These are phyloP conservation scores for Babylonia areolata DNA, from an alignment of 1,140 invertebrate species.

Conservation along the genomic window DNA sequence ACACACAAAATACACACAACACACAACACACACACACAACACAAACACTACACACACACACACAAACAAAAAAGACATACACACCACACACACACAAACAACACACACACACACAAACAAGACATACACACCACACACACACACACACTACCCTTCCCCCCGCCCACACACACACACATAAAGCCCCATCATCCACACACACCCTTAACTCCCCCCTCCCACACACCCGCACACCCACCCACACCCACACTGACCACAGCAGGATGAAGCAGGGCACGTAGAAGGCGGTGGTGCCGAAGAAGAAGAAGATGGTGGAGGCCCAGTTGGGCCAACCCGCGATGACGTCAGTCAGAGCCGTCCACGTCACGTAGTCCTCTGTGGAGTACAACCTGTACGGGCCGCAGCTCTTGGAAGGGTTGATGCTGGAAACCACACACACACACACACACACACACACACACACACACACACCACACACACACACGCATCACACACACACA, in stretches of 20 bases:
- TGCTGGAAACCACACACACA: conserved; percentile 68
- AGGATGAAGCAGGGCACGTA: conserved; percentile 68
- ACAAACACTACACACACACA: too few species aligned
- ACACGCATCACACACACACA: too few species aligned
- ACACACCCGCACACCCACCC: neutral
- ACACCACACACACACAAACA: neutral
- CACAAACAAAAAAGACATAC: too few species aligned
- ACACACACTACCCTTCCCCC: too few species aligned
- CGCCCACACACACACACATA: too few species aligned
- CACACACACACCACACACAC: too few species aligned
- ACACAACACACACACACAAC: too few species aligned
- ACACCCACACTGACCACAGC: conserved; percentile 61
- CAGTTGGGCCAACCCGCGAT: conserved; percentile 76
- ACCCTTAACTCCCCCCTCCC: too few species aligned
- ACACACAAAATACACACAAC: too few species aligned
- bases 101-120: neutral
- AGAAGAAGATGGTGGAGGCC: conserved; percentile 50
- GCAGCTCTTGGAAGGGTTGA: conserved; percentile 87
- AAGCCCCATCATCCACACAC: too few species aligned
- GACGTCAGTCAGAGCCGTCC: conserved; percentile 81
- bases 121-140: neutral
- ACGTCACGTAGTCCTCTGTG: conserved; percentile 81
- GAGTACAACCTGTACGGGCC: conserved; percentile 85
- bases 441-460: too few species aligned
- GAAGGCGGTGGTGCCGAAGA: conserved; percentile 61